phyloP scores from a whole-genome alignment of 2,797 vertebrate species.

The Sebastes glaucus region DNA sequence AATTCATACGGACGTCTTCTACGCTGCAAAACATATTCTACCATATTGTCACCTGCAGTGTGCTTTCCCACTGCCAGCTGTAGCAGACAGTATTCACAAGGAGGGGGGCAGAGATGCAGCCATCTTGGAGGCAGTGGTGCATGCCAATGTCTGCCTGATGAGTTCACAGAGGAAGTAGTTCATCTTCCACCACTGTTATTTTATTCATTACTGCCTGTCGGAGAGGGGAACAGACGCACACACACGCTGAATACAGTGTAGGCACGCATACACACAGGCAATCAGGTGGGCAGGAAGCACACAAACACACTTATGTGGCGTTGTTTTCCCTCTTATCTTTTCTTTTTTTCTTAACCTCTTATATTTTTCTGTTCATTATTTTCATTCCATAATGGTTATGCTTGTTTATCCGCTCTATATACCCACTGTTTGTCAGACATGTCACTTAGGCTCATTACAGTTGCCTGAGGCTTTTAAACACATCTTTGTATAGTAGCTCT shows the following conservation, averaged over 20 bases:
- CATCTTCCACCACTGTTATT: slow-evolving; percentile 69
- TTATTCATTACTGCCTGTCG: slow-evolving; percentile 70
- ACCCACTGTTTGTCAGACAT: slow-evolving; percentile 25
- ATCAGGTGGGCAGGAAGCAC: slow-evolving; percentile 25
- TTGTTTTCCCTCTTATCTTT: neutral
- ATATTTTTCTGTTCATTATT: slow-evolving; percentile 7
- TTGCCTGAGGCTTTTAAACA: slow-evolving; percentile 51
- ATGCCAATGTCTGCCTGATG: slow-evolving; percentile 66
- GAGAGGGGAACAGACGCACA: slow-evolving; percentile 33
- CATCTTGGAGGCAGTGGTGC: slow-evolving; percentile 66
- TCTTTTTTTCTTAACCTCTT: neutral
- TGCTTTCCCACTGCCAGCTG: slow-evolving; percentile 30
- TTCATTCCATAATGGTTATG: slow-evolving; percentile 23
- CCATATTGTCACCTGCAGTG: slow-evolving; percentile 42
- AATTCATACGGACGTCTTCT: slow-evolving; percentile 6
- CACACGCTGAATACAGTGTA: neutral
- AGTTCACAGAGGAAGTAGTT: slow-evolving; percentile 68
- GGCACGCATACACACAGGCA: slow-evolving; percentile 8
- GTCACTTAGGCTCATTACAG: slow-evolving; percentile 48
- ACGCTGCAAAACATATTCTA: neutral
- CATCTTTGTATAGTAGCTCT: slow-evolving; percentile 45
- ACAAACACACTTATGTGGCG: neutral
- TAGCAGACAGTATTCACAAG: slow-evolving; percentile 34
- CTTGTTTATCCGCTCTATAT: slow-evolving; percentile 33
- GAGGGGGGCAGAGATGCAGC: slow-evolving; percentile 41